Percentiles rank a stretch among this genome's conserved stretches.
phyloP scores from a whole-genome alignment of 2,113 vertebrate species.

The Benitochromis conjunctus region DNA sequence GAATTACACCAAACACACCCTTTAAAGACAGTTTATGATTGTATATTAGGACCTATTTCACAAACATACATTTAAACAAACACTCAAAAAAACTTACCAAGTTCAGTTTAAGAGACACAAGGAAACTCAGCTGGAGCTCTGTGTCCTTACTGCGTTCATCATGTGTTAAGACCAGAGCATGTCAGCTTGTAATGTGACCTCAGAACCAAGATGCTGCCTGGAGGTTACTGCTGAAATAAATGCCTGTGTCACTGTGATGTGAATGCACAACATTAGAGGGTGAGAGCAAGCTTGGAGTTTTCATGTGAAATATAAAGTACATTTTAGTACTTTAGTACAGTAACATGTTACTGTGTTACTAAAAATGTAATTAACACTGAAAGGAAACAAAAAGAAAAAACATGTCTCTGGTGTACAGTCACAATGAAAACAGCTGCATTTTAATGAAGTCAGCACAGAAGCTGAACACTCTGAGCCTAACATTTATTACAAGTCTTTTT shows the following conservation, averaged over 20 bases:
- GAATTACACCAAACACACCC: background rate
- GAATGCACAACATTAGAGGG: background rate
- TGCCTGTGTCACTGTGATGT: background rate
- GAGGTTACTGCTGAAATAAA: background rate
- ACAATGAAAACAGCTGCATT: background rate
- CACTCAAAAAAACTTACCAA: background rate
- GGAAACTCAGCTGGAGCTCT: background rate
- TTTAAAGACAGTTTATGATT: background rate
- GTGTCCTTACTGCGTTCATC: background rate
- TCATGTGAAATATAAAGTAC: background rate
- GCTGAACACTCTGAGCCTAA: background rate
- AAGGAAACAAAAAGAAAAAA: background rate
- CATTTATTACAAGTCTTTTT: background rate
- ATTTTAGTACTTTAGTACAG: background rate
- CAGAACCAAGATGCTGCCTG: background rate
- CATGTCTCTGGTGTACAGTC: background rate
- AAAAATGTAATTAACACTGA: background rate
- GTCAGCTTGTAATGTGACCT: background rate
- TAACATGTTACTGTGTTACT: background rate
- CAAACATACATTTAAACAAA: background rate
- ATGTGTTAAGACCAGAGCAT: background rate
- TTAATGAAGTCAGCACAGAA: background rate
- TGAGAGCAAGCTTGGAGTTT: background rate
- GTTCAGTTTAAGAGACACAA: background rate
- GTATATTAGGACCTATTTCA: accelerated